Evolutionary conservation across 2,113 vertebrate genomes (phyloP), one percentile per base, ranked within the genome.

Genomic region (Coptodon rendalli): DNA sequence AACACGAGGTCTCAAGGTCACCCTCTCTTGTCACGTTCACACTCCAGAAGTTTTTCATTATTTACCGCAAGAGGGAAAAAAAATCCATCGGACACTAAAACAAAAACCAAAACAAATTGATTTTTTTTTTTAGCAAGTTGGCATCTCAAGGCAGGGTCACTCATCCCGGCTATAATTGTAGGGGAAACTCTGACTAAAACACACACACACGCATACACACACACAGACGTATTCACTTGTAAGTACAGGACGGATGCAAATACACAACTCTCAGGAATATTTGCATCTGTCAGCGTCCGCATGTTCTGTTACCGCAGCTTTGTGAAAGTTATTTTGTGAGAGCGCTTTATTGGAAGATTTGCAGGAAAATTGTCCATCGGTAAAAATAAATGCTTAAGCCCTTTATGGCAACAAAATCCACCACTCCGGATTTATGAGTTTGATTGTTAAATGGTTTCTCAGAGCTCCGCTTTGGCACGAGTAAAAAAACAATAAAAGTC

Each of bases 381-480:
- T 90, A 79, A 89, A 92, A 90, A 91, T 84, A 87, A 91, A 89
- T 71, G 79, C 63, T 66, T 40, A 85, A 85, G 56, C 57, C 59
- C 84, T 86, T 90, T 76, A 84, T 83, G 83, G 91, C 91, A 86
- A 29, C 82, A 4, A 29, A 89, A 89, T 80, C 79, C 79, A 63
- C 82, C 86, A n/a, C 38, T 90, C 22, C 5, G 71, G 90, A 89
- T 94, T 94, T 91, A 93, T 66, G 85, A 87, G 92, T 56, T 54
- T 6, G 81, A 86, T 93, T 80, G 89, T 94, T 93, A 93, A 95
- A 93, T 6, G 24, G 86, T 91, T 93, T 93, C 91, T 91, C 92
- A 89, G 83, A 83, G 89, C 84, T 84, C 36, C 6, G 86, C 73
- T 78, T 78, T 78, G 73, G 73, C 73, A 52, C 6, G 10, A 52